Conservation (phyloP, 1,140 invertebrate genomes). For the Leptinotarsa texana region DNA sequence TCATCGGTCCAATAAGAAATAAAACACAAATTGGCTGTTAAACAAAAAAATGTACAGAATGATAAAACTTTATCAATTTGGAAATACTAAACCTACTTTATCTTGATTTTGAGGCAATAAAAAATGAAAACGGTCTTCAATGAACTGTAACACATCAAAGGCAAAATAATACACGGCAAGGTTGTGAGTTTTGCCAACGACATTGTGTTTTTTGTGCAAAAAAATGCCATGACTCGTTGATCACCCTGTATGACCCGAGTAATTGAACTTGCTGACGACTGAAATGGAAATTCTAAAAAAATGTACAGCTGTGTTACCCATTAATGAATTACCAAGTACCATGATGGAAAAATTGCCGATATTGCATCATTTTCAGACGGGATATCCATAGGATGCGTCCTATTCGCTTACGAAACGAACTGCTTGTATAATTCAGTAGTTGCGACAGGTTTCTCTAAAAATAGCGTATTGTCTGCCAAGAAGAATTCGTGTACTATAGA, state of each 20-base stretch:
- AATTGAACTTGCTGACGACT: not conserved
- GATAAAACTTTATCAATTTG: too few relatives aligned
- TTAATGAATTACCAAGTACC: not conserved
- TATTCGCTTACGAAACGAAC: constrained; percentile 9
- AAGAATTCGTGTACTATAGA: not conserved
- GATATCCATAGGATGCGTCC: not conserved
- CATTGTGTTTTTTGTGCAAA: too few relatives aligned
- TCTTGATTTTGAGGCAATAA: too few relatives aligned
- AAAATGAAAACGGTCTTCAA: too few relatives aligned
- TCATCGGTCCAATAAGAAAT: too few relatives aligned
- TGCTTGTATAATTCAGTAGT: constrained; percentile 19
- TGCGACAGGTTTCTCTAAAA: constrained; percentile 17
- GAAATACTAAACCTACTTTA: too few relatives aligned
- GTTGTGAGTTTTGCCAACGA: too few relatives aligned
- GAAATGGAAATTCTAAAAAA: not conserved
- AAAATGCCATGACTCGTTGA: not conserved
- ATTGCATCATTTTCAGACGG: constrained; percentile 16
- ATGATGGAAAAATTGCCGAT: constrained; percentile 10
- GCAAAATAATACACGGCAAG: too few relatives aligned
- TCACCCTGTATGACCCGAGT: not conserved
- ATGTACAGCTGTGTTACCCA: not conserved
- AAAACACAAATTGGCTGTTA: too few relatives aligned
- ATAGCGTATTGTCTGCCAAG: constrained; percentile 7
- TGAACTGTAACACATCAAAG: too few relatives aligned
- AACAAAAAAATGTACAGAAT: too few relatives aligned